Percentiles rank a stretch among this genome's conserved stretches.
phyloP scores from a whole-genome alignment of 2,888 invertebrate genomes.

The Doris montereyensis region DNA sequence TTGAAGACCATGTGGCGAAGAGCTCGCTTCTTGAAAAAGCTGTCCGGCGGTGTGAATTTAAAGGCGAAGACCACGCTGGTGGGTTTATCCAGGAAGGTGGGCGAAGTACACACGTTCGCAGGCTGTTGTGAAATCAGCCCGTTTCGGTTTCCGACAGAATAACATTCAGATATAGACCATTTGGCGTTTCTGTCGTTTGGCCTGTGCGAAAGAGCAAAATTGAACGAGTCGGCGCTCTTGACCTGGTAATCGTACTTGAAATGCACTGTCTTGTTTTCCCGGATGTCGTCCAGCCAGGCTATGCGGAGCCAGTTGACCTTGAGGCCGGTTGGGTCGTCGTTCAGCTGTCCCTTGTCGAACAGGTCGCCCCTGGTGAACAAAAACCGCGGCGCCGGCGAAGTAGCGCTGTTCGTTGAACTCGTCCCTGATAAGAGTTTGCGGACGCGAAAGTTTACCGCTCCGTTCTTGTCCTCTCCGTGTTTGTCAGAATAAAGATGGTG shows the following conservation, averaged over 20 bases:
- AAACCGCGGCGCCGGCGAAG: conserved; percentile 44
- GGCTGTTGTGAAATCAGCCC: conserved; percentile 35
- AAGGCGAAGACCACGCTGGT: conserved; percentile 51
- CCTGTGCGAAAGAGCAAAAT: too few relatives aligned
- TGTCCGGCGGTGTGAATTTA: conserved; percentile 48
- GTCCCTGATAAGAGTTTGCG: conserved; percentile 51
- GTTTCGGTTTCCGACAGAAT: conserved; percentile 44
- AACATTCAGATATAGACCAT: conserved; percentile 49
- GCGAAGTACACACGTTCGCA: conserved; percentile 36
- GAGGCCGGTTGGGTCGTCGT: background rate
- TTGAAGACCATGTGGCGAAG: conserved; percentile 64
- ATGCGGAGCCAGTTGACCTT: conserved; percentile 53
- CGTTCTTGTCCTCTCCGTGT: conserved; percentile 58
- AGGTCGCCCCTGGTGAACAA: conserved; percentile 45
- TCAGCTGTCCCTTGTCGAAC: conserved; percentile 24
- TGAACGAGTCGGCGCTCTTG: too few relatives aligned
- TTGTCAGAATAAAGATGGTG: conserved; percentile 59
- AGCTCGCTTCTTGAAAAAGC: conserved; percentile 49
- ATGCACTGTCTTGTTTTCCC: background rate
- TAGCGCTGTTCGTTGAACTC: conserved; percentile 60
- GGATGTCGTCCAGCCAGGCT: conserved; percentile 39
- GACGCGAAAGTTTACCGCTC: too few relatives aligned
- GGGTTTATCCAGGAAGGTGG: conserved; percentile 38
- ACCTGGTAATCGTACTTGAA: background rate
- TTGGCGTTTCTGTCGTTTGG: too few relatives aligned